Conservation (phyloP, 23 tunicate genomes). For the Diplosoma virens region DNA sequence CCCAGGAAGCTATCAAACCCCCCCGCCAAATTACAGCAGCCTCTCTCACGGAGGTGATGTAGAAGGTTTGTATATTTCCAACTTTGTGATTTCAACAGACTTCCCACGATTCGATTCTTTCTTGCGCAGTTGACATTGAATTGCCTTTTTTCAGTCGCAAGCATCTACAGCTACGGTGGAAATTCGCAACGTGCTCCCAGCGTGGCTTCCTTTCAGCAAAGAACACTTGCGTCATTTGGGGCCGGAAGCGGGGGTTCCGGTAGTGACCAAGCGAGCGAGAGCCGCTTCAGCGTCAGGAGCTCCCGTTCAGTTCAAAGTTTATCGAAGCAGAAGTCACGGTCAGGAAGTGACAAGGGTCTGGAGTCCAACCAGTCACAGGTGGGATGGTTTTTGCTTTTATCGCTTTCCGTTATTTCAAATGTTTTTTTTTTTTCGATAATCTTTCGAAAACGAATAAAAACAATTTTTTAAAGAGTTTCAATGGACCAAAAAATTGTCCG, state of each 20-base stretch:
- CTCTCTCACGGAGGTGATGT: not conserved
- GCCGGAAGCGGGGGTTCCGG: conserved; percentile 50
- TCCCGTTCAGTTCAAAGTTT: conserved; percentile 51
- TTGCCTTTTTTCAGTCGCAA: conserved; percentile 39
- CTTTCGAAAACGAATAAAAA: too few relatives aligned
- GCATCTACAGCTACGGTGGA: conserved; percentile 57
- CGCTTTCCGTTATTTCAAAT: too few relatives aligned
- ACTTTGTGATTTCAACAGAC: too few relatives aligned
- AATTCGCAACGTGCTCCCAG: conserved; percentile 29
- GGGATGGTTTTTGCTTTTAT: too few relatives aligned
- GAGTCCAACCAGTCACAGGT: conserved; percentile 6
- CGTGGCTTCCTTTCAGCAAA: conserved; percentile 17
- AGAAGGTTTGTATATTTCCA: not conserved
- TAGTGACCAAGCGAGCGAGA: conserved; percentile 69
- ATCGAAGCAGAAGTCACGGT: conserved; percentile 33
- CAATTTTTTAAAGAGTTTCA: too few relatives aligned
- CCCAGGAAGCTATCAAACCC: too few relatives aligned
- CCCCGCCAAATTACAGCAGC: not conserved
- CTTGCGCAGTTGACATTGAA: not conserved
- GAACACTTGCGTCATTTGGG: conserved; percentile 53
- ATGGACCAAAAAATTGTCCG: too few relatives aligned
- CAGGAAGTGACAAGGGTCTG: conserved; percentile 37
- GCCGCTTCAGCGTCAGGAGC: conserved; percentile 55
- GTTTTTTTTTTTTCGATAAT: too few relatives aligned
- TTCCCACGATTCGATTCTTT: too few relatives aligned